These are phyloP conservation scores for Indicator indicator DNA, from an alignment of 2,113 vertebrate genomes.

Conservation along the genomic window DNA sequence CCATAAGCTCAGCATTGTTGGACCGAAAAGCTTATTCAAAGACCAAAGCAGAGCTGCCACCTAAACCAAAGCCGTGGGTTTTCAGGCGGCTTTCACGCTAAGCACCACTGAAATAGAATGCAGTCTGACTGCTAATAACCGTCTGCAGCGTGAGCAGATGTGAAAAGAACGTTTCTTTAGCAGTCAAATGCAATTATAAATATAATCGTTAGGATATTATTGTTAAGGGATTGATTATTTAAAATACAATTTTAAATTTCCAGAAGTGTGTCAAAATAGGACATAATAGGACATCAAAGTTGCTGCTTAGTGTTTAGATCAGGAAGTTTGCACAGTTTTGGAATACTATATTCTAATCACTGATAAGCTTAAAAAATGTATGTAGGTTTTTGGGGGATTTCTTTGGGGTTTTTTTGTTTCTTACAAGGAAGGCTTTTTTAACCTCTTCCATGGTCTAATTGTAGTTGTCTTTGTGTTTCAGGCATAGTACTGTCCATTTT, in stretches of 20 bases:
- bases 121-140: background rate
- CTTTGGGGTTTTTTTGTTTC: no score
- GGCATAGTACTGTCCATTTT: background rate
- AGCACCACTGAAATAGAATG: rapidly evolving
- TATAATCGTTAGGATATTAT: background rate
- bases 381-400: no score
- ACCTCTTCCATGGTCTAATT: background rate
- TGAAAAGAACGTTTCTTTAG: background rate
- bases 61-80: background rate
- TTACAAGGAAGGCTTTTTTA: background rate
- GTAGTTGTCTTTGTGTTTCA: background rate
- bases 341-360: background rate
- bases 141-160: rapidly evolving
- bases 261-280: background rate
- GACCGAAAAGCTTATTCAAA: background rate
- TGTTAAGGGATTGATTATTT: background rate
- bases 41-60: background rate
- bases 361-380: background rate
- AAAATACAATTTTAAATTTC: background rate
- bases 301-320: background rate
- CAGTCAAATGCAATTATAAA: background rate
- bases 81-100: background rate
- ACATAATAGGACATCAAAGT: background rate
- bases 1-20: background rate
- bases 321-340: background rate